Conservation (phyloP, 2,888 invertebrate genomes). For the Plutella xylostella region DNA sequence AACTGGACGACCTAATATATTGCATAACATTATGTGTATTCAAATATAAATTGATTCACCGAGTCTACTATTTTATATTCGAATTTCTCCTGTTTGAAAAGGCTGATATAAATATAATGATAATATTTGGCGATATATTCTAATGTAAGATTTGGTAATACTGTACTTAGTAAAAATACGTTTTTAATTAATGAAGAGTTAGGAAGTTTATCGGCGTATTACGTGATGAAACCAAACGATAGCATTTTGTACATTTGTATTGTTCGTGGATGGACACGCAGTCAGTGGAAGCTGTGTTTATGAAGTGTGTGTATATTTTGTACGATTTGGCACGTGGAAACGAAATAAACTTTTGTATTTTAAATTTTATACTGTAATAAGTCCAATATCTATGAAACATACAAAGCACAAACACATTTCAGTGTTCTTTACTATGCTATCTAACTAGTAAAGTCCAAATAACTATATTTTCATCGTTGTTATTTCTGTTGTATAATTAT, state of each 20-base stretch:
- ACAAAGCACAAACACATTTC: not conserved
- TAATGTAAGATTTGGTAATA: constrained; percentile 34
- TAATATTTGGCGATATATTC: constrained; percentile 53
- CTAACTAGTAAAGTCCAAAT: not conserved
- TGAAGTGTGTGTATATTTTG: constrained; percentile 49
- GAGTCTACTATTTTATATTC: constrained; percentile 61
- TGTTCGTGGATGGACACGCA: constrained; percentile 50
- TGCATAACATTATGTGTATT: not conserved
- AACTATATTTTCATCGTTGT: constrained; percentile 6
- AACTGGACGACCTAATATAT: not conserved
- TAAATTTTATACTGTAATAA: constrained; percentile 1
- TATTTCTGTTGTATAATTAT: constrained; percentile 3
- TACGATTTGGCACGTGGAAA: too few relatives aligned
- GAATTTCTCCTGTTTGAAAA: constrained; percentile 65
- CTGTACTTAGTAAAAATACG: not conserved
- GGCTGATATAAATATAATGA: constrained; percentile 60
- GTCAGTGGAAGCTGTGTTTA: constrained; percentile 47
- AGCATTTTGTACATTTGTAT: constrained; percentile 66
- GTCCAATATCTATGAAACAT: not conserved
- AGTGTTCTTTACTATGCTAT: not conserved
- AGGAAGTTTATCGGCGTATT: constrained; percentile 9
- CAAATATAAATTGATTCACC: constrained; percentile 43
- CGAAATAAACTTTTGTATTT: constrained; percentile 15
- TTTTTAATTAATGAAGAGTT: not conserved
- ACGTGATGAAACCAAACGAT: constrained; percentile 49